Evolutionary conservation across 2,113 vertebrate species (phyloP).

Genomic region (Pedionomus torquatus): DNA sequence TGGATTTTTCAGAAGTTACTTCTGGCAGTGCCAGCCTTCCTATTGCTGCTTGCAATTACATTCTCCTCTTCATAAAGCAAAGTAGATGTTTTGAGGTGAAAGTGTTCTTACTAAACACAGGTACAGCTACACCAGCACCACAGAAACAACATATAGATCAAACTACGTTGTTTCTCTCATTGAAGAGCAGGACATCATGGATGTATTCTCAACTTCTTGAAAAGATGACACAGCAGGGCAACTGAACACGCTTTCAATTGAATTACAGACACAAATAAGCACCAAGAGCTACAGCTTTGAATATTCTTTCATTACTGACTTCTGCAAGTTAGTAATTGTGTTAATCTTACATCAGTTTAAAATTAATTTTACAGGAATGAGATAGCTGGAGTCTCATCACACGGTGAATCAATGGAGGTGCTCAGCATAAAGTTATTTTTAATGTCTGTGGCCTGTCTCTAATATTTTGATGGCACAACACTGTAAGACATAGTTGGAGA

Average conservation of each 20-base stretch:
- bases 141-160: not conserved
- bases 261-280: not conserved
- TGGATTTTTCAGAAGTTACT: not conserved
- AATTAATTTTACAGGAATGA: not conserved
- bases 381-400: not conserved
- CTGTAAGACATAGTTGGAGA: not conserved
- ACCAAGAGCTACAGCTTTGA: not conserved
- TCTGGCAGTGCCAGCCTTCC: not conserved
- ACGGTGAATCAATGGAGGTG: not conserved
- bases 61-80: not conserved
- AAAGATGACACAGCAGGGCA: not conserved
- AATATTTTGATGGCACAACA: not conserved
- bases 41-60: not conserved
- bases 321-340: not conserved
- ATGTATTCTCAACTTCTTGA: not conserved
- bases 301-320: not conserved
- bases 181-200: not conserved
- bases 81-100: not conserved
- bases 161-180: not conserved
- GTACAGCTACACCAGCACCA: not conserved
- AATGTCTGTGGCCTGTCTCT: not conserved
- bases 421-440: not conserved
- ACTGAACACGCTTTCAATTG: not conserved
- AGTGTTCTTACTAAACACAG: not conserved
- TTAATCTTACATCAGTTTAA: not conserved